Conservation (phyloP, 2,113 vertebrate species). For the Varanus salvator region DNA sequence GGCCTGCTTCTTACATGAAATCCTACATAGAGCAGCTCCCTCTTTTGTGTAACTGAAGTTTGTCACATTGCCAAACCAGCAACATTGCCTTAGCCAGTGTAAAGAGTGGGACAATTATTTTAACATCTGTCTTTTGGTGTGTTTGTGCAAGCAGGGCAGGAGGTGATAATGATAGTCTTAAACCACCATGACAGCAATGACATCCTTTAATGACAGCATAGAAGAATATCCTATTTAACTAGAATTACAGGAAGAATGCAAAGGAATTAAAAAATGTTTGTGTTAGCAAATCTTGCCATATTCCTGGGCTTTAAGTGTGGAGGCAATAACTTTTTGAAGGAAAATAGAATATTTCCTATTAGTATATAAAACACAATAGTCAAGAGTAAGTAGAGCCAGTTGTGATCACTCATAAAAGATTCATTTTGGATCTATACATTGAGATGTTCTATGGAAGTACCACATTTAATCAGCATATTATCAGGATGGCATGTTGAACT, state of each 20-base stretch:
- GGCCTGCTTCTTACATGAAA: neutral
- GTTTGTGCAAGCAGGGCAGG: neutral
- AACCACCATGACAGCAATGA: neutral
- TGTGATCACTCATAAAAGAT: neutral
- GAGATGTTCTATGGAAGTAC: neutral
- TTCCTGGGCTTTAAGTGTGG: neutral
- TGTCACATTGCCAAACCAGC: slow-evolving; percentile 8
- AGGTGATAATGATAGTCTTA: neutral
- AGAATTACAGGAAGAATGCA: neutral
- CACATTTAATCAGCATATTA: neutral
- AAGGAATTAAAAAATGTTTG: neutral
- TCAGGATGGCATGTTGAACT: neutral
- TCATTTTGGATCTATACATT: neutral
- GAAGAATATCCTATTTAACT: slow-evolving; percentile 11
- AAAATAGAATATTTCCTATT: neutral
- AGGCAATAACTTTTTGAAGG: neutral
- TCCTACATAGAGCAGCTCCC: neutral
- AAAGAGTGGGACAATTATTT: slow-evolving; percentile 8
- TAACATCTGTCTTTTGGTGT: neutral
- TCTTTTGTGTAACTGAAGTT: neutral
- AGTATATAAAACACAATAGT: neutral
- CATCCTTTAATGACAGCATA: neutral
- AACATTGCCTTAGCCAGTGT: neutral
- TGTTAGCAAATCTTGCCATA: neutral
- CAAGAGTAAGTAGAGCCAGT: neutral